Evolutionary conservation across 2,797 vertebrate genomes (phyloP).

Genomic region (Lateolabrax maculatus): DNA sequence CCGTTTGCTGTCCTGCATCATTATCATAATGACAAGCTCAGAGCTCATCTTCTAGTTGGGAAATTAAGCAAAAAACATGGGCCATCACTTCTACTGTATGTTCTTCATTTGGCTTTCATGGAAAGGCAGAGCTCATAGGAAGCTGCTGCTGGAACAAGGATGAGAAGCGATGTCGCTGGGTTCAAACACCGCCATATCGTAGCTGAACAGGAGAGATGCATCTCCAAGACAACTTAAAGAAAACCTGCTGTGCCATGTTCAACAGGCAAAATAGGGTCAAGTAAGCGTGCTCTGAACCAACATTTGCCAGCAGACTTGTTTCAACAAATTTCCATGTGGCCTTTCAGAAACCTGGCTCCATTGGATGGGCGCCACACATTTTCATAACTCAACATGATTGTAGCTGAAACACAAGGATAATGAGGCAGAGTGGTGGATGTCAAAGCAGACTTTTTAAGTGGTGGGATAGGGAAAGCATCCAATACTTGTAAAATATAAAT

Average conservation of each 20-base stretch:
- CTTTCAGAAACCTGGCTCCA: constrained; percentile 35
- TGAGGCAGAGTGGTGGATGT: constrained; percentile 34
- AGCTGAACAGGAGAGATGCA: background rate
- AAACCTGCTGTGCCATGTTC: constrained; percentile 41
- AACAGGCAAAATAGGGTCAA: constrained; percentile 37
- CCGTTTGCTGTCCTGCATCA: constrained; percentile 25
- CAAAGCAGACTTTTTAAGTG: constrained; percentile 29
- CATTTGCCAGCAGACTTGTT: constrained; percentile 45
- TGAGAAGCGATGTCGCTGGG: constrained; percentile 32
- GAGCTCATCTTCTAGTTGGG: constrained; percentile 32
- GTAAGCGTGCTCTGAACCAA: background rate
- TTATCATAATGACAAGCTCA: constrained; percentile 36
- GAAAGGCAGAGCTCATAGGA: constrained; percentile 37
- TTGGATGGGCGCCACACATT: constrained; percentile 28
- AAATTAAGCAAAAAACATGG: constrained; percentile 16
- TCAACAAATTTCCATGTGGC: constrained; percentile 51
- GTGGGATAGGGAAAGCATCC: constrained; percentile 16
- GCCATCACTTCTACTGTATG: constrained; percentile 19
- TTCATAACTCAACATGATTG: constrained; percentile 39
- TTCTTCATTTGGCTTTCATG: constrained; percentile 9
- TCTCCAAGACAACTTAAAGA: constrained; percentile 22
- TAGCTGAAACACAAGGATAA: constrained; percentile 54
- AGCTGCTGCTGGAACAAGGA: constrained; percentile 21
- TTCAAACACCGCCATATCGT: constrained; percentile 20
- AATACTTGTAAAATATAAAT: constrained; percentile 35